These are phyloP conservation scores for Desoria tigrina DNA, from an alignment of 2,888 invertebrate genomes.

Conservation along the genomic window DNA sequence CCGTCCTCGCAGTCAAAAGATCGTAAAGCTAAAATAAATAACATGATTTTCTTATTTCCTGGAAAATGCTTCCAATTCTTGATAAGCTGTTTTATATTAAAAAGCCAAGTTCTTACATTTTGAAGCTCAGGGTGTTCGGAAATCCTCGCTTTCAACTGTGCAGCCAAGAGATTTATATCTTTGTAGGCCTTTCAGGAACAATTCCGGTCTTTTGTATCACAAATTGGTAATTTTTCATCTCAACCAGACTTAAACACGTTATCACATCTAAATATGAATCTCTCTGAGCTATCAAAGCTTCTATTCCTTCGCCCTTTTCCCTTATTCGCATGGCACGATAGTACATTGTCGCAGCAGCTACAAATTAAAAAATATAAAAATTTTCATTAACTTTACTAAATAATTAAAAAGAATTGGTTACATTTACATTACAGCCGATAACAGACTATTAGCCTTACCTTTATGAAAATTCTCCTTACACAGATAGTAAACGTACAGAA, in stretches of 20 bases:
- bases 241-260: conserved; percentile 45
- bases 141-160: neutral
- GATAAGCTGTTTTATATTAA: too few species aligned
- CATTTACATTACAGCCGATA: too few species aligned
- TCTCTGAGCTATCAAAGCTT: conserved; percentile 44
- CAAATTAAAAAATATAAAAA: conserved; percentile 1
- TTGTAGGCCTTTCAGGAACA: conserved; percentile 32
- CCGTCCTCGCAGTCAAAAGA: conserved; percentile 29
- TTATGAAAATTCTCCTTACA: conserved; percentile 48
- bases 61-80: too few species aligned
- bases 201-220: conserved; percentile 45
- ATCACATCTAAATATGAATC: conserved; percentile 50
- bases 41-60: too few species aligned
- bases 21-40: conserved; percentile 30
- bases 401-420: too few species aligned
- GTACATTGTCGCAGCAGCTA: conserved; percentile 48
- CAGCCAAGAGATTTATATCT: conserved; percentile 39
- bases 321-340: conserved; percentile 49
- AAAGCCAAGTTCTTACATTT: neutral
- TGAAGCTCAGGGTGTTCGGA: neutral
- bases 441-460: too few species aligned
- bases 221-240: conserved; percentile 34
- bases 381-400: too few species aligned
- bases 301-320: conserved; percentile 46
- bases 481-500: conserved; percentile 51